Conservation (phyloP, 1,140 invertebrate species). For the Teleopsis dalmanni region DNA sequence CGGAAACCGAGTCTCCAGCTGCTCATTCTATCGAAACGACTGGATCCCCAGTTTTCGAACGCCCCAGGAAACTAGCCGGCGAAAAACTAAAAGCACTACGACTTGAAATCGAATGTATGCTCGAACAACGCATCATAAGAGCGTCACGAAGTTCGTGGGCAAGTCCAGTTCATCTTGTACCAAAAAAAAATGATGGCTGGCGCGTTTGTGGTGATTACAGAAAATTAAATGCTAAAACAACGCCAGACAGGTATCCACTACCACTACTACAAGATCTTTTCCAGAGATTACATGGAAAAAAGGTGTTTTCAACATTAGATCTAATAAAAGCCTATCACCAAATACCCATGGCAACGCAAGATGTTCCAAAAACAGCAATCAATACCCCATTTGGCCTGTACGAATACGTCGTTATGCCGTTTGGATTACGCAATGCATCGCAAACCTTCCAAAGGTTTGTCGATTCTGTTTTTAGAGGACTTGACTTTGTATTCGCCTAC, state of each 20-base stretch:
- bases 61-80: background rate
- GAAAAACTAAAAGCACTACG: background rate
- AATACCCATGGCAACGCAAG: background rate
- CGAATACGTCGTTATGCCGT: constrained; percentile 10
- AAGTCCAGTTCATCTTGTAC: background rate
- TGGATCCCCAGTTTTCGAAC: background rate
- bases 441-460: constrained; percentile 10
- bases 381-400: constrained; percentile 8
- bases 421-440: constrained; percentile 12
- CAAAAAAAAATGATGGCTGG: background rate
- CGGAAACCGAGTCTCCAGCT: no score
- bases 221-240: background rate
- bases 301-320: background rate
- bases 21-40: background rate
- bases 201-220: background rate
- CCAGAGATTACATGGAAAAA: background rate
- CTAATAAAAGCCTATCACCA: background rate
- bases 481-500: constrained; percentile 6
- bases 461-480: background rate
- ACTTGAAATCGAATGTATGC: constrained; percentile 26
- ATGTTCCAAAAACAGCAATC: constrained; percentile 8
- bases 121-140: constrained; percentile 23
- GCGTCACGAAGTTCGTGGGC: constrained; percentile 23
- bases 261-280: background rate
- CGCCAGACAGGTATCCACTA: background rate